Base-by-base conservation (phyloP, 1,140 invertebrate species). In the Tetranychus urticae region DNA sequence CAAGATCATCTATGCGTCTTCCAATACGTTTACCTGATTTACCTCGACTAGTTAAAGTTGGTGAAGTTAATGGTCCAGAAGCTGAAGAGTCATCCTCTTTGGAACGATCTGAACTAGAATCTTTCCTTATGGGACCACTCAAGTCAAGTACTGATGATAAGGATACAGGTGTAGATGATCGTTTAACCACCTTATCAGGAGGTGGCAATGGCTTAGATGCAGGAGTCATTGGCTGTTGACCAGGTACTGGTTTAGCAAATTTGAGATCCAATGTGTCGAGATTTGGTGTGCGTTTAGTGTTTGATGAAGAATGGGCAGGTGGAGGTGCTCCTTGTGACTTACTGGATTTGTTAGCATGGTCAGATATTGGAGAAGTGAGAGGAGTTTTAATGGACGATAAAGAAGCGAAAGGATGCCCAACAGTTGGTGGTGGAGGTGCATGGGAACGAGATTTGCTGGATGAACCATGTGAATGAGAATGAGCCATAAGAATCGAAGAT, bases 1-100 rank as follows among this genome's bases (percentile, higher is more conserved):
- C 68, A 23, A 69, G 58, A 39, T 64, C 67, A 64, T 69, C 68
- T 56, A 69, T 69, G 35, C 68, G 63, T 46, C 63, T 64, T n/a
- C 66, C 66, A 48, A 50, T 57, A 47, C 54, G 52, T 46, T 63
- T 66, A 57, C 55, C 55, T 14, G 55, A 1, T 39, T 56, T 35
- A 1, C 37, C 37, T 2, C 34, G 7, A 2, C 8, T 34, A 56
- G 12, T 6, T 35, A 4, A 34, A 14, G 50, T 23, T 6, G 48
- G 54, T 33, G 47, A 33, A 7, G 14, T 52, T 52, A 23, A 23
- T 6, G 4, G 8, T 47, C 10, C 31, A 36, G n/a, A 10, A 2
- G 42, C 12, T 63, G 55, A 46, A 12, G 58, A n/a, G 1, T 14
- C 56, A 39, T 14, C 56, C 47, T 58, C n/a, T 58, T 36, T 23